A percentile compares a stretch with the other conserved stretches of the same genome.
Evolutionary conservation across 2,797 vertebrate species (phyloP).

Genomic region (Spinibarbus caldwelli): DNA sequence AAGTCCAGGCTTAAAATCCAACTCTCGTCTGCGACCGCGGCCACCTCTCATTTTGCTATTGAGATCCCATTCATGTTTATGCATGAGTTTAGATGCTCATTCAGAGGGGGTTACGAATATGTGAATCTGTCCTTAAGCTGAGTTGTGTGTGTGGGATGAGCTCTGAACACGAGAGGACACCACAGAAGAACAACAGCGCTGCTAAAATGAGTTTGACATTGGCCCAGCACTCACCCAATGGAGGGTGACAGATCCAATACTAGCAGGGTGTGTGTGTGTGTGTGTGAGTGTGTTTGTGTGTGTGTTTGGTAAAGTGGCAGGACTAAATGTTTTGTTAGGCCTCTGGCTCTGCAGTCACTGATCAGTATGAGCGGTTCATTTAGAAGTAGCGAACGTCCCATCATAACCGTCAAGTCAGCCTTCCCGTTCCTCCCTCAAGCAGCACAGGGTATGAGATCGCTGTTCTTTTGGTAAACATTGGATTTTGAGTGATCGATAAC

Average conservation of each 20-base stretch:
- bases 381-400: conserved; percentile 27
- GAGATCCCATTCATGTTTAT: conserved; percentile 35
- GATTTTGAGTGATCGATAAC: background rate
- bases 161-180: conserved; percentile 64
- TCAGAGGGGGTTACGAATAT: conserved; percentile 21
- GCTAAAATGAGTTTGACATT: conserved; percentile 76
- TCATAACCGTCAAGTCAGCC: background rate
- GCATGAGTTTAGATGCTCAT: conserved; percentile 38
- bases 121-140: background rate
- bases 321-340: conserved; percentile 35
- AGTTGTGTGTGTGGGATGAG: conserved; percentile 45
- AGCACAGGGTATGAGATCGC: background rate
- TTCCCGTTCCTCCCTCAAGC: background rate
- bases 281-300: too few relatives aligned
- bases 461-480: background rate
- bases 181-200: conserved; percentile 19
- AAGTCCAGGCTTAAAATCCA: background rate
- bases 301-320: background rate
- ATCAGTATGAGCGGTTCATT: conserved; percentile 48
- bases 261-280: conserved; percentile 45
- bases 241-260: conserved; percentile 80
- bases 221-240: conserved; percentile 71
- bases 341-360: conserved; percentile 12
- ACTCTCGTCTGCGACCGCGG: background rate
- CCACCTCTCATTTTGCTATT: background rate